Evolutionary conservation across 2,888 invertebrate species (phyloP).

Genomic region (Acholoe squamosa): DNA sequence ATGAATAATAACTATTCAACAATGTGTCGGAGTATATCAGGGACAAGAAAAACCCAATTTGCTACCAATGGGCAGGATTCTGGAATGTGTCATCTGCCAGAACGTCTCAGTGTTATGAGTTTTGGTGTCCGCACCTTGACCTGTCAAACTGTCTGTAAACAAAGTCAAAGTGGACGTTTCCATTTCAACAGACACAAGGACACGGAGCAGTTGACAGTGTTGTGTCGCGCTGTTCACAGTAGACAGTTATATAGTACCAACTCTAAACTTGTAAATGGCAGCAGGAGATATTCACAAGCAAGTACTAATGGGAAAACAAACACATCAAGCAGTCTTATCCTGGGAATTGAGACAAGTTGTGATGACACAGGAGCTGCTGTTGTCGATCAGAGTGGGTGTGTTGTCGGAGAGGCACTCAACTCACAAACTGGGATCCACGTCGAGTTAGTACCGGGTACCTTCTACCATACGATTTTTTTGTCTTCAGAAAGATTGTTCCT

Average conservation of each 20-base stretch:
- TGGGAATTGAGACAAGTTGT: slow-evolving; percentile 98
- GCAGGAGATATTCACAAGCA: not conserved
- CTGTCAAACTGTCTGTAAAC: slow-evolving; percentile 19
- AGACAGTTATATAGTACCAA: not conserved
- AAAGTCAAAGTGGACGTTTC: not conserved
- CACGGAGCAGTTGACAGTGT: not conserved
- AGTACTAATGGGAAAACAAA: not conserved
- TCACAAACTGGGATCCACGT: slow-evolving; percentile 90
- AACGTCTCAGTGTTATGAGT: not conserved
- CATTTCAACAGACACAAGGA: not conserved
- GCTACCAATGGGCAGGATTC: too few species aligned
- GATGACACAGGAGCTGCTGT: slow-evolving; percentile 98
- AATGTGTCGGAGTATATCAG: not conserved
- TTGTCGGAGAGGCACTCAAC: slow-evolving; percentile 91
- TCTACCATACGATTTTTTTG: too few species aligned
- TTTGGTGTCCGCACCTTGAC: not conserved
- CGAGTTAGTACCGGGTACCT: too few species aligned
- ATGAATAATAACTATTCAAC: not conserved
- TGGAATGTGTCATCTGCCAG: not conserved
- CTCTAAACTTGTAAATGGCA: not conserved
- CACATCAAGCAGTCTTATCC: slow-evolving; percentile 82
- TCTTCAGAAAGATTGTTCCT: too few species aligned
- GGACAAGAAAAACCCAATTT: not conserved
- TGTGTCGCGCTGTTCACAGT: not conserved
- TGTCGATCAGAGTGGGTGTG: slow-evolving; percentile 88